Evolutionary conservation across 1,140 invertebrate genomes (phyloP).

Genomic region (Ostrea edulis): DNA sequence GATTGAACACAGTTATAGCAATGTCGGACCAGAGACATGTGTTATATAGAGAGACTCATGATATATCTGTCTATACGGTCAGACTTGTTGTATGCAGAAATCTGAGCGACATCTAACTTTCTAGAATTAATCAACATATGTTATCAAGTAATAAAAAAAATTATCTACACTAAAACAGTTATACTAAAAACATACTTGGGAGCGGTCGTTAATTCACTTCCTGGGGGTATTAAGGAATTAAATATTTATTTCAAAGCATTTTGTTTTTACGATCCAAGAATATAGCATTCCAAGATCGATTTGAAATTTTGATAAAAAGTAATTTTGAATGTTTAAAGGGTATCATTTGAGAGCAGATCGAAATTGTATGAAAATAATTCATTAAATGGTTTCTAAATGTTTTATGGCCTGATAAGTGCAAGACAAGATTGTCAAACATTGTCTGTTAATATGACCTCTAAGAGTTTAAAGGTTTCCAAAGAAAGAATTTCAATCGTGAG

Average conservation of each 20-base stretch:
- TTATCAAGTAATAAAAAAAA: neutral
- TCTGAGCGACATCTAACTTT: neutral
- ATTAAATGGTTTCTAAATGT: neutral
- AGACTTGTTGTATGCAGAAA: neutral
- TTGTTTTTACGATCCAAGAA: neutral
- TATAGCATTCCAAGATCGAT: neutral
- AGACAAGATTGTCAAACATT: no score
- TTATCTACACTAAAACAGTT: neutral
- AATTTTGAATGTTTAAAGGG: neutral
- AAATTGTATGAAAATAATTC: constrained; percentile 8
- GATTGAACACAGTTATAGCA: neutral
- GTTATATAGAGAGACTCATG: no score
- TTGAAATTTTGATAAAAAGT: constrained; percentile 1
- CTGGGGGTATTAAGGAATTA: neutral
- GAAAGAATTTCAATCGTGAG: no score
- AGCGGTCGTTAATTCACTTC: neutral
- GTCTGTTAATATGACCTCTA: no score
- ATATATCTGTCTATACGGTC: no score
- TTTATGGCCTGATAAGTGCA: neutral
- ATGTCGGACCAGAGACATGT: neutral
- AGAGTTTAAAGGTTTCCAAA: no score
- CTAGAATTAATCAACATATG: neutral
- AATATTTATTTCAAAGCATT: constrained; percentile 20
- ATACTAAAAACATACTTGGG: neutral
- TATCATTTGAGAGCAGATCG: neutral